Conservation (phyloP, 2,797 vertebrate species). For the Periophthalmus magnuspinnatus region DNA sequence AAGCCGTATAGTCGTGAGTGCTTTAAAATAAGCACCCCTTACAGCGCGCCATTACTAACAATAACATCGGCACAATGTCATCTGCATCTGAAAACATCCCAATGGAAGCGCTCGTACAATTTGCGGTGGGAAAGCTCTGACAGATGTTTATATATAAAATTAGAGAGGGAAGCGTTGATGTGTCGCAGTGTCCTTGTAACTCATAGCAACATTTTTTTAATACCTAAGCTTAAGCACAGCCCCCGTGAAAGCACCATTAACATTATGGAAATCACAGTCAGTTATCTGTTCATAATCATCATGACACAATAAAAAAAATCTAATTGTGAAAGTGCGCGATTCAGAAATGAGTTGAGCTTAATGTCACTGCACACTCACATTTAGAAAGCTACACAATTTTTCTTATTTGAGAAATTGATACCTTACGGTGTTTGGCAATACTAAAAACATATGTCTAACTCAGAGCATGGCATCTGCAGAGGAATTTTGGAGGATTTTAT, state of each 20-base stretch:
- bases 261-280: conserved; percentile 48
- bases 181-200: conserved; percentile 51
- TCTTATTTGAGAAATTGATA: conserved; percentile 40
- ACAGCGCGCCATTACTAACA: conserved; percentile 62
- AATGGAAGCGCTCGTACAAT: conserved; percentile 56
- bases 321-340: conserved; percentile 38
- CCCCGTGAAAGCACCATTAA: conserved; percentile 48
- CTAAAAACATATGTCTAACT: conserved; percentile 26
- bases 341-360: conserved; percentile 46
- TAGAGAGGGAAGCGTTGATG: conserved; percentile 43
- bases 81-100: conserved; percentile 54
- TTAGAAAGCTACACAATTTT: conserved; percentile 21
- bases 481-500: not conserved
- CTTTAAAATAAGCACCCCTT: conserved; percentile 67
- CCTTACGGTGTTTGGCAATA: conserved; percentile 27
- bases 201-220: conserved; percentile 40
- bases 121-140: conserved; percentile 45
- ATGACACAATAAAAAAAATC: conserved; percentile 49
- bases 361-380: conserved; percentile 23
- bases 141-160: conserved; percentile 65
- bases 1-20: conserved; percentile 51
- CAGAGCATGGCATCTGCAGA: conserved; percentile 1
- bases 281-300: conserved; percentile 58
- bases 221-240: conserved; percentile 25
- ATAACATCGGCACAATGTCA: conserved; percentile 64